Evolutionary conservation across 1,140 invertebrate genomes (phyloP).

Genomic region (Medauroidea extradentata): DNA sequence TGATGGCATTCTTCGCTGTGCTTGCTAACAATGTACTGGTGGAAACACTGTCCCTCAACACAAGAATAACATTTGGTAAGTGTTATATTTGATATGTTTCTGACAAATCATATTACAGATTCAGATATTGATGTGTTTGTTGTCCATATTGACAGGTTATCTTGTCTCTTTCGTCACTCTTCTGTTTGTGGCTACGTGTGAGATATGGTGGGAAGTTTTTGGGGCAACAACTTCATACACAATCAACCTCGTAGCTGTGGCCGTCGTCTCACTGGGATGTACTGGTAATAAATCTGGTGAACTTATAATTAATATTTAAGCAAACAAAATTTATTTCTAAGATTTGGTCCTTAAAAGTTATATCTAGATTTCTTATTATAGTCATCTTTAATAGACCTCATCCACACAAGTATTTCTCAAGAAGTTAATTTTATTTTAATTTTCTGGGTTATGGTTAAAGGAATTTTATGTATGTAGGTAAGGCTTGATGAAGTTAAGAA

Average conservation of each 20-base stretch:
- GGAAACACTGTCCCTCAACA: conserved; percentile 74
- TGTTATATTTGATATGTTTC: conserved; percentile 8
- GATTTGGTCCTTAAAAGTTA: too few species aligned
- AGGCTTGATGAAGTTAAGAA: too few species aligned
- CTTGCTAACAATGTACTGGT: conserved; percentile 80
- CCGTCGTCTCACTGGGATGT: conserved; percentile 80
- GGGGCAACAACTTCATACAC: conserved; percentile 62
- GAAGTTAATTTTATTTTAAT: too few species aligned
- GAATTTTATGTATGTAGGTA: too few species aligned
- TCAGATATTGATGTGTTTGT: background rate
- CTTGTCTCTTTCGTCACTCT: conserved; percentile 74
- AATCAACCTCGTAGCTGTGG: conserved; percentile 78
- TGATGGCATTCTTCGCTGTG: conserved; percentile 80
- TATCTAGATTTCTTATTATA: too few species aligned
- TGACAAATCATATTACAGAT: background rate
- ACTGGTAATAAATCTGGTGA: too few species aligned
- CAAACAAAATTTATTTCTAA: too few species aligned
- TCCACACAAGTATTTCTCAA: too few species aligned
- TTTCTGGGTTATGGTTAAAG: too few species aligned
- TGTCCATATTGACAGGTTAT: conserved; percentile 57
- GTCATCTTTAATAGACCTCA: too few species aligned
- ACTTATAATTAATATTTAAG: too few species aligned
- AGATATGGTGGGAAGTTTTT: conserved; percentile 80
- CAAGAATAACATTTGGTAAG: conserved; percentile 80
- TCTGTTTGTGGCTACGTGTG: conserved; percentile 75